Conservation (phyloP, 2,888 invertebrate species). For the Dicranocentrus wangi region DNA sequence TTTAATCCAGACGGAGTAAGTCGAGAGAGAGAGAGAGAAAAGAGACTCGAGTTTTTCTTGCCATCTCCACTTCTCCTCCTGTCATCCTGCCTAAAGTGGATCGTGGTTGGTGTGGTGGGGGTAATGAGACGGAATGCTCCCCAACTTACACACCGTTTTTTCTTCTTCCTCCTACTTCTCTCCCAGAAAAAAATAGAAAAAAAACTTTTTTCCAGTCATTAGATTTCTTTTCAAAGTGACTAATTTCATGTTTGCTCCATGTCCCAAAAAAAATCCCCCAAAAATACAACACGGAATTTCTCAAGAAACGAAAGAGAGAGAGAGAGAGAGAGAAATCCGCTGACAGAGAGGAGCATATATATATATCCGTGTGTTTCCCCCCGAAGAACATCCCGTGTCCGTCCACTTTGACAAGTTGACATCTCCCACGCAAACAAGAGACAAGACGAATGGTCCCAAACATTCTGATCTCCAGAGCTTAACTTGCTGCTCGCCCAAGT, state of each 20-base stretch:
- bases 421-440: constrained; percentile 19
- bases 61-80: background rate
- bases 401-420: constrained; percentile 50
- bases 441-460: background rate
- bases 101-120: constrained; percentile 14
- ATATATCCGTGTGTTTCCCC: too few relatives aligned
- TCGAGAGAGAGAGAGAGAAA: too few relatives aligned
- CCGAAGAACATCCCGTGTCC: too few relatives aligned
- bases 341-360: too few relatives aligned
- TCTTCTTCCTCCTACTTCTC: background rate
- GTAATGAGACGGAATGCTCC: constrained; percentile 48
- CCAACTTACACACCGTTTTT: background rate
- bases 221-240: background rate
- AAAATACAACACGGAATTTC: too few relatives aligned
- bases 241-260: constrained; percentile 17
- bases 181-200: background rate
- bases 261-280: too few relatives aligned
- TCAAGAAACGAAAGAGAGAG: too few relatives aligned
- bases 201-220: constrained; percentile 16
- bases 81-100: constrained; percentile 5
- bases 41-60: background rate
- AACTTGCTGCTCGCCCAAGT: too few relatives aligned
- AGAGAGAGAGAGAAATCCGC: too few relatives aligned
- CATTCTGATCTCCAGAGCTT: background rate
- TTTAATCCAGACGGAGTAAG: too few relatives aligned